These are phyloP conservation scores for Malurus cyaneus DNA, from an alignment of 2,113 vertebrate genomes.

Conservation along the genomic window DNA sequence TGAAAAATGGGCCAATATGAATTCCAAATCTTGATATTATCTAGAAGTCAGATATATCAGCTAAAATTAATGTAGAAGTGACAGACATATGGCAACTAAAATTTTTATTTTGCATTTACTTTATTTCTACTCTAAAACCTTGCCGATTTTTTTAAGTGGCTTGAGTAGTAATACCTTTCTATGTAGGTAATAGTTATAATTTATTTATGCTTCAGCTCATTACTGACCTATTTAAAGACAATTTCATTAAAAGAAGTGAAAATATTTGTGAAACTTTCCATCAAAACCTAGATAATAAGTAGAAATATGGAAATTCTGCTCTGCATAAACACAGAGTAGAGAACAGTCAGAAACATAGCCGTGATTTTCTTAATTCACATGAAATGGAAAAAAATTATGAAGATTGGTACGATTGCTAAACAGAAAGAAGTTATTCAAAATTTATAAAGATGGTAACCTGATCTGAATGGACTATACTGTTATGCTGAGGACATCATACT, in stretches of 20 bases:
- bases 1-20: neutral
- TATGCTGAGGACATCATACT: neutral
- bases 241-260: neutral
- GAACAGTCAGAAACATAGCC: neutral
- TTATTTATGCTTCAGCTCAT: neutral
- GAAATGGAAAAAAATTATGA: neutral
- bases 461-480: neutral
- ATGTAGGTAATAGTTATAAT: neutral
- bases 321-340: neutral
- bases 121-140: neutral
- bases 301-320: neutral
- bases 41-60: neutral
- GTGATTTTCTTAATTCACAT: neutral
- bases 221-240: neutral
- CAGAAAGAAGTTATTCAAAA: neutral
- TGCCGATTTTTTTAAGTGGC: accelerated
- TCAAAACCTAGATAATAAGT: neutral
- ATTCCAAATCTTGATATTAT: neutral
- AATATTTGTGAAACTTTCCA: neutral
- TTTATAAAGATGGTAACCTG: neutral
- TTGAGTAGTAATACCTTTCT: neutral
- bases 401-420: neutral
- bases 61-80: neutral
- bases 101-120: neutral
- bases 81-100: neutral